Base-by-base conservation (phyloP, 2,113 vertebrate genomes). In the Eubucco bourcierii region DNA sequence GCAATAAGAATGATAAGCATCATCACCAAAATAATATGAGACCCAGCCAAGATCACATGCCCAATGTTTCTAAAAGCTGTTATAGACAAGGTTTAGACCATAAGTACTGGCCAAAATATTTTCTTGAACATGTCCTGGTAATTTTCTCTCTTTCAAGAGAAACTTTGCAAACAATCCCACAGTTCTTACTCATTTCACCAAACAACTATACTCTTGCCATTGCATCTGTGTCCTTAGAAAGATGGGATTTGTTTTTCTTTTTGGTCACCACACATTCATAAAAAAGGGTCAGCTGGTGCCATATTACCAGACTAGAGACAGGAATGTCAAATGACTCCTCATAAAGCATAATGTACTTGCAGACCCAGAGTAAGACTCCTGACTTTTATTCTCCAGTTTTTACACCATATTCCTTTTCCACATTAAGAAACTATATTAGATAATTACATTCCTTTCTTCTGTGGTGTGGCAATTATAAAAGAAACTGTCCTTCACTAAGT, bases 1-100 rank as follows among this genome's bases (percentile, higher is more conserved):
- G 78, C 67, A 73, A 83, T 88, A 93, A 88, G 52, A 83, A 58
- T 24, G 80, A 95, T 95, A 94, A 72, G 47, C 19, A 91, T 95
- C 91, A 84, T 72, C 81, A 84, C 37, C 55, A 47, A 91, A 88
- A 50, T 87, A 20, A 93, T 84, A 75, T 29, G 82, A 90, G 50
- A 77, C 50, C 8, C 5, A 89, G 80, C 82, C 31, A 83, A 88
- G 53, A 92, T 90, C 73, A 58, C 89, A 87, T 74, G 47, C n/a
- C 33, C 61, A 39, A 8, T 20, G 7, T 50, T 88, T 84, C 84
- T 93, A 15, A 88, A 87, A 88, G 93, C 15, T 94, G 64, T 39
- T 67, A 21, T 2, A 87, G 66, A 46, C 9, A 56, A 80, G 29
- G 68, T n/a, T 80, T 41, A 47, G 15, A 60, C 52, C 4, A 0